These are phyloP conservation scores for Anomalospiza imberbis DNA, from an alignment of 2,797 vertebrate genomes.

Conservation along the genomic window DNA sequence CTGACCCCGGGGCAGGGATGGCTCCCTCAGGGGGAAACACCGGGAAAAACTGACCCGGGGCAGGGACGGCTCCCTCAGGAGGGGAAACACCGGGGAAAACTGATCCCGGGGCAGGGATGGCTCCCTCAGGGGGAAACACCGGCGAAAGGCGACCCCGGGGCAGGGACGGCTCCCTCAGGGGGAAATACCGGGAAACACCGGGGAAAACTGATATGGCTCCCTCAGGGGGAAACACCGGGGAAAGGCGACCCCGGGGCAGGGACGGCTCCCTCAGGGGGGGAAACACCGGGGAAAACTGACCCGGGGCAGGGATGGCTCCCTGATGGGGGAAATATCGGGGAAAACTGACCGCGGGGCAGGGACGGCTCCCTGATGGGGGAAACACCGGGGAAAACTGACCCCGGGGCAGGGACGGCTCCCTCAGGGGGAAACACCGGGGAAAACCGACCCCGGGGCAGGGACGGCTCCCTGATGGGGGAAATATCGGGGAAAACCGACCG, in stretches of 20 bases:
- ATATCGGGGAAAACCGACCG: background rate
- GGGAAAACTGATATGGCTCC: background rate
- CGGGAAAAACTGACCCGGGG: too few relatives aligned
- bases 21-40: too few relatives aligned
- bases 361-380: too few relatives aligned
- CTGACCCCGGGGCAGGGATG: fast-evolving
- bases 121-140: background rate
- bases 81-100: too few relatives aligned
- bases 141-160: background rate
- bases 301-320: background rate
- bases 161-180: too few relatives aligned
- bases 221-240: background rate
- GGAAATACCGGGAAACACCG: too few relatives aligned
- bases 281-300: background rate
- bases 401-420: too few relatives aligned
- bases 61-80: background rate
- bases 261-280: background rate
- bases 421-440: too few relatives aligned
- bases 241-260: fast-evolving
- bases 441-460: too few relatives aligned
- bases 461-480: too few relatives aligned
- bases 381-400: background rate
- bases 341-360: fast-evolving
- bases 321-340: too few relatives aligned
- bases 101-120: too few relatives aligned